Evolutionary conservation across 2,113 vertebrate species (phyloP).

Genomic region (Rafetus swinhoei): DNA sequence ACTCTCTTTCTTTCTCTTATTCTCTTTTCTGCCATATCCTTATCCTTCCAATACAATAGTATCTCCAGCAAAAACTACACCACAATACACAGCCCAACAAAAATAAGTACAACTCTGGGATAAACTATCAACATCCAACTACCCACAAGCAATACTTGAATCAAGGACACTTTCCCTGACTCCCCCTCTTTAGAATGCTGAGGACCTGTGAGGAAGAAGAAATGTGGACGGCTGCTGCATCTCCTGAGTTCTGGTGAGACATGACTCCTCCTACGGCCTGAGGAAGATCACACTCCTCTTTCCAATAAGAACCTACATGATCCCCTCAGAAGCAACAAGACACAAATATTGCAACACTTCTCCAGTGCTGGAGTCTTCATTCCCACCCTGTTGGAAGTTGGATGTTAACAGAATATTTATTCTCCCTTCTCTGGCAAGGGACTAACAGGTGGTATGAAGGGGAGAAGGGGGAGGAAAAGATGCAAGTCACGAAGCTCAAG

Average conservation of each 20-base stretch:
- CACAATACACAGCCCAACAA: background rate
- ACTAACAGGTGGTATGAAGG: background rate
- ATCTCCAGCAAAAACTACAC: background rate
- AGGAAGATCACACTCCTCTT: background rate
- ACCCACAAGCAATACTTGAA: background rate
- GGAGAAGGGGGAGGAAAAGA: background rate
- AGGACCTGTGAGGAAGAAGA: background rate
- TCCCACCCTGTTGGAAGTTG: background rate
- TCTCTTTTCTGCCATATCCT: background rate
- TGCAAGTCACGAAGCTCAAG: background rate
- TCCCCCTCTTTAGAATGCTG: background rate
- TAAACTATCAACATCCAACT: background rate
- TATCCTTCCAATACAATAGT: background rate
- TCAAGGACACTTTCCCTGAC: background rate
- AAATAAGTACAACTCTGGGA: background rate
- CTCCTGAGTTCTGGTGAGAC: background rate
- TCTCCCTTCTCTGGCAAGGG: background rate
- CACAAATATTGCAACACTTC: background rate
- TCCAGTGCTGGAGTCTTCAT: background rate
- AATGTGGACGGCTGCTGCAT: background rate
- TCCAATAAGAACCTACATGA: background rate
- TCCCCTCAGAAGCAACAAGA: background rate
- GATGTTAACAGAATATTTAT: slow-evolving; percentile 16
- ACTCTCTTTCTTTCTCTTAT: background rate
- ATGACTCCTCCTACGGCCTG: background rate